Conservation (phyloP, 23 tunicate genomes). For the Phallusia fumigata region DNA sequence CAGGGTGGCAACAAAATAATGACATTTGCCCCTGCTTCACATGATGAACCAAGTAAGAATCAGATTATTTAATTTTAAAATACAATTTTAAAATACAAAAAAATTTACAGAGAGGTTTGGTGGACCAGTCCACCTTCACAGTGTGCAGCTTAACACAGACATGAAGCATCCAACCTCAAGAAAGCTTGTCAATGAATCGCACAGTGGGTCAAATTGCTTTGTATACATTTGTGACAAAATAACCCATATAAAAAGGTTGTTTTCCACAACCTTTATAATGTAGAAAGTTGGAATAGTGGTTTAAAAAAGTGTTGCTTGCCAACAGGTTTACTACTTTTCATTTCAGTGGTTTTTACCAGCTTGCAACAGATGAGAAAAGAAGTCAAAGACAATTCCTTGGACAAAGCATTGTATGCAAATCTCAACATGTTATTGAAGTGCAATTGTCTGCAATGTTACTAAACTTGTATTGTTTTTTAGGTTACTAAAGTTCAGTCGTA, state of each 20-base stretch:
- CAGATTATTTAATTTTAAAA: too few relatives aligned
- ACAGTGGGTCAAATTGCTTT: conserved; percentile 32
- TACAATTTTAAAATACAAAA: too few relatives aligned
- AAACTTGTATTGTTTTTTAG: conserved; percentile 6
- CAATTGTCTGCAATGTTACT: too few relatives aligned
- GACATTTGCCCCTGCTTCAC: conserved; percentile 12
- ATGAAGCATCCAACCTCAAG: conserved; percentile 43
- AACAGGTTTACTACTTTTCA: background rate
- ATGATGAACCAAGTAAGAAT: background rate
- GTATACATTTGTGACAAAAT: too few relatives aligned
- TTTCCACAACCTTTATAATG: too few relatives aligned
- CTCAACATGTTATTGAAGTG: background rate
- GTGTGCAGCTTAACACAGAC: conserved; percentile 41
- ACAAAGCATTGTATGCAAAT: conserved; percentile 20
- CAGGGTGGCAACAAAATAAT: conserved; percentile 15
- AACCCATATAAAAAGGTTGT: too few relatives aligned
- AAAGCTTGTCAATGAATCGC: conserved; percentile 72
- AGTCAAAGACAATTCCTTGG: conserved; percentile 1
- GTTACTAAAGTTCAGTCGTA: conserved; percentile 66
- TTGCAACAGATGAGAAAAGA: conserved; percentile 37
- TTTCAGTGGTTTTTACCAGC: conserved; percentile 40
- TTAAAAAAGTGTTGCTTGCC: background rate
- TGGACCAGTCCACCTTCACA: conserved; percentile 38
- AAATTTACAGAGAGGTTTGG: background rate
- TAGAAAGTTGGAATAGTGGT: too few relatives aligned